A percentile compares a stretch with the other conserved stretches of the same genome.
These are phyloP conservation scores for Apeira syringaria DNA, from an alignment of 2,888 invertebrate species.

Conservation along the genomic window DNA sequence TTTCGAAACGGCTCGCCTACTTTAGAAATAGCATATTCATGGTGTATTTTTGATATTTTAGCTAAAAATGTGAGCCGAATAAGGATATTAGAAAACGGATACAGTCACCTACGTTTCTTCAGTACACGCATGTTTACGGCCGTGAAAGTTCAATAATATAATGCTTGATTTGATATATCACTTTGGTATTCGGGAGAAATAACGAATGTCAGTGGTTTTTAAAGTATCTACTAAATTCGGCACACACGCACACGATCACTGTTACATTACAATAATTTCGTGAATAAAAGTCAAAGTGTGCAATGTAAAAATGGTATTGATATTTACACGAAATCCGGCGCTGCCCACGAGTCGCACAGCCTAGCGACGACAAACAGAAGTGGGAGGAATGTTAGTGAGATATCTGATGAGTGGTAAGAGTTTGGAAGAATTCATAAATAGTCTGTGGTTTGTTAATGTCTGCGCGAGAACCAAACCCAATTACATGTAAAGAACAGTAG, in stretches of 20 bases:
- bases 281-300: constrained; percentile 67
- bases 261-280: constrained; percentile 38
- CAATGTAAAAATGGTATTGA: constrained; percentile 75
- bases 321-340: constrained; percentile 95
- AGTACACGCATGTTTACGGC: too few species aligned
- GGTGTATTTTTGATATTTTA: too few species aligned
- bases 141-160: too few species aligned
- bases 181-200: too few species aligned
- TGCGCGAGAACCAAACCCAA: constrained; percentile 8
- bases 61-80: too few species aligned
- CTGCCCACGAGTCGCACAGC: constrained; percentile 97
- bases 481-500: not conserved
- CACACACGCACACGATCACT: constrained; percentile 39
- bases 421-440: not conserved
- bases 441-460: not conserved
- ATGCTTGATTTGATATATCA: too few species aligned
- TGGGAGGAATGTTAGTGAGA: constrained; percentile 71
- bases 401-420: constrained; percentile 26
- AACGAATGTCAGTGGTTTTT: too few species aligned
- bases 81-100: too few species aligned
- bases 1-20: too few species aligned
- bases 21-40: too few species aligned
- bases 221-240: constrained; percentile 43
- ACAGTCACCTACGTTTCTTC: too few species aligned
- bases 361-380: constrained; percentile 83